These are phyloP conservation scores for Sylvilagus bachmani DNA, from an alignment of 2,113 vertebrate species.

Conservation along the genomic window DNA sequence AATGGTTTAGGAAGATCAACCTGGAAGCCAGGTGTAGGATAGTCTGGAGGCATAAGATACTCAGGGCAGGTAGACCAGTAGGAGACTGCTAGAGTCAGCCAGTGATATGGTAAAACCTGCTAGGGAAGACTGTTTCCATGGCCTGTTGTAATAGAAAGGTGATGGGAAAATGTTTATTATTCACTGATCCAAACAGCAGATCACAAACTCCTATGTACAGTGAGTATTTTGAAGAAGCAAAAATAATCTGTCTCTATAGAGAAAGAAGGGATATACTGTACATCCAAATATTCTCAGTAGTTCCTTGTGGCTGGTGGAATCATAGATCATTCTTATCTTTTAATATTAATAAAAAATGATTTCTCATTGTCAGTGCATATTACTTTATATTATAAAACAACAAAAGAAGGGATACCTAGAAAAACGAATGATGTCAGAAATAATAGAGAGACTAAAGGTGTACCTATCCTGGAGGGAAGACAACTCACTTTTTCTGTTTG, in stretches of 20 bases:
- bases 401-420: background rate
- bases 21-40: background rate
- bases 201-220: background rate
- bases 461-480: background rate
- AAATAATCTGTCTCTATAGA: background rate
- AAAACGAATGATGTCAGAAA: slow-evolving; percentile 10
- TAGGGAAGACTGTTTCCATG: background rate
- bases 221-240: slow-evolving; percentile 38
- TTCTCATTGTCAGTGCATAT: slow-evolving; percentile 4
- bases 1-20: background rate
- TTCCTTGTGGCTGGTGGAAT: background rate
- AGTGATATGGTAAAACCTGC: background rate
- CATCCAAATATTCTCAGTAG: background rate
- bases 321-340: slow-evolving; percentile 39
- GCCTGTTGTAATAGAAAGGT: background rate
- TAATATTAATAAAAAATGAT: slow-evolving; percentile 24
- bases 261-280: background rate
- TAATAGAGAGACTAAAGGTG: background rate
- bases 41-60: background rate
- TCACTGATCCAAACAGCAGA: background rate
- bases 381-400: background rate
- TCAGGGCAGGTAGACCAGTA: background rate
- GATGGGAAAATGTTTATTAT: background rate
- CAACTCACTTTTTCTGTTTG: background rate
- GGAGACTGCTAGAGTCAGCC: background rate